phyloP scores from a whole-genome alignment of 2,113 vertebrate species.

The Actenoides hombroni region DNA sequence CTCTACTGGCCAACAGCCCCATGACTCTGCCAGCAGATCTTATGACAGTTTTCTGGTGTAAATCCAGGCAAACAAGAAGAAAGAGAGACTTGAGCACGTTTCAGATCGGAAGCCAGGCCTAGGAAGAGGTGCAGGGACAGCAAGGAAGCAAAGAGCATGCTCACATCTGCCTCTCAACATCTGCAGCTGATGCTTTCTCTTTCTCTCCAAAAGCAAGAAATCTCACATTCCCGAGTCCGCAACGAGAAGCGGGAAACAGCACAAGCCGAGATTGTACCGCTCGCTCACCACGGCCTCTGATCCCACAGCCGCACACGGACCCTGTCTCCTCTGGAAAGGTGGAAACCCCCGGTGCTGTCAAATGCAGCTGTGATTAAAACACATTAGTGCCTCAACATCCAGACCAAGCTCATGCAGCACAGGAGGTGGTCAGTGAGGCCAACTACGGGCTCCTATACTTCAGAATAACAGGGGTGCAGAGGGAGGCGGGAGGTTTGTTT shows the following conservation, averaged over 20 bases:
- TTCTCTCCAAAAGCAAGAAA: neutral
- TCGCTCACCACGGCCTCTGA: fast-evolving
- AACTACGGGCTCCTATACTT: neutral
- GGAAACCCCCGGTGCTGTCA: neutral
- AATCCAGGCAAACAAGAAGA: neutral
- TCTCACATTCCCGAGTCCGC: neutral
- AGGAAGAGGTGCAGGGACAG: fast-evolving
- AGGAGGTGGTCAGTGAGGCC: fast-evolving
- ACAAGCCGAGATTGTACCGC: neutral
- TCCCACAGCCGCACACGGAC: fast-evolving
- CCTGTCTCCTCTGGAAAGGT: neutral
- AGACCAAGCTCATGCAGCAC: fast-evolving
- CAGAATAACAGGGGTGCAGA: neutral
- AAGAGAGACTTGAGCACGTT: neutral
- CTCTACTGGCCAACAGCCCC: neutral
- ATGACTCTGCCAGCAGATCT: fast-evolving
- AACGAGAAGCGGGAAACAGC: neutral
- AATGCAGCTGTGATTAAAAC: neutral
- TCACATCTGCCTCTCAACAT: neutral
- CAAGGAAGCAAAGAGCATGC: neutral
- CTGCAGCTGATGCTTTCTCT: neutral
- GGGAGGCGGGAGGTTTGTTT: neutral
- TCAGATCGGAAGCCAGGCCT: neutral
- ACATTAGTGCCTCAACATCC: fast-evolving
- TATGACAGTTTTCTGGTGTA: neutral